phyloP scores from a whole-genome alignment of 2,888 invertebrate species.

The Timema cristinae region DNA sequence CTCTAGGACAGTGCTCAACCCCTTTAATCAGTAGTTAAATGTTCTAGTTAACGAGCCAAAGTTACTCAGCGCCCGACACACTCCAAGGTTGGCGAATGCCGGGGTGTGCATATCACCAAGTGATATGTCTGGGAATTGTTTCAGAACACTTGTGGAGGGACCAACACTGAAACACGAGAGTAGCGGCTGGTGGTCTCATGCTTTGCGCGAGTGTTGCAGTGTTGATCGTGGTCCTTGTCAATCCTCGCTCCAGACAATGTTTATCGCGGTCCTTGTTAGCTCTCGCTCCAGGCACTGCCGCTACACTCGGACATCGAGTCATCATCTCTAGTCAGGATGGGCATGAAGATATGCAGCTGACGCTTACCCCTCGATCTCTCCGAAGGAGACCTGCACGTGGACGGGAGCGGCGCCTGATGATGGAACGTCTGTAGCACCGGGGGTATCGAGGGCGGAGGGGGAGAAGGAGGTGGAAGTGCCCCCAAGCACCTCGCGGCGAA shows the following conservation, averaged over 20 bases:
- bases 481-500: not conserved
- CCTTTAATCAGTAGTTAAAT: too few relatives aligned
- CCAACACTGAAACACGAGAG: too few relatives aligned
- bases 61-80: too few relatives aligned
- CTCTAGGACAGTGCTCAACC: too few relatives aligned
- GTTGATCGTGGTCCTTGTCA: too few relatives aligned
- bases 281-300: slow-evolving; percentile 21
- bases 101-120: too few relatives aligned
- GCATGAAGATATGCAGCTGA: slow-evolving; percentile 65
- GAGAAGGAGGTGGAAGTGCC: slow-evolving; percentile 27
- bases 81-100: too few relatives aligned
- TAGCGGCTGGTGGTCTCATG: too few relatives aligned
- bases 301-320: slow-evolving; percentile 21
- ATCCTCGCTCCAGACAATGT: not conserved
- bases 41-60: too few relatives aligned
- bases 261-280: slow-evolving; percentile 1
- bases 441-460: slow-evolving; percentile 7
- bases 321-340: slow-evolving; percentile 23
- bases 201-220: too few relatives aligned
- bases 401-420: not conserved
- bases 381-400: not conserved
- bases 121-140: too few relatives aligned
- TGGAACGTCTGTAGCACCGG: not conserved
- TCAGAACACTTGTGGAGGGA: too few relatives aligned
- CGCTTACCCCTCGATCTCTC: slow-evolving; percentile 30